phyloP scores from a whole-genome alignment of 1,140 invertebrate species.

The Neomicropteryx cornuta region DNA sequence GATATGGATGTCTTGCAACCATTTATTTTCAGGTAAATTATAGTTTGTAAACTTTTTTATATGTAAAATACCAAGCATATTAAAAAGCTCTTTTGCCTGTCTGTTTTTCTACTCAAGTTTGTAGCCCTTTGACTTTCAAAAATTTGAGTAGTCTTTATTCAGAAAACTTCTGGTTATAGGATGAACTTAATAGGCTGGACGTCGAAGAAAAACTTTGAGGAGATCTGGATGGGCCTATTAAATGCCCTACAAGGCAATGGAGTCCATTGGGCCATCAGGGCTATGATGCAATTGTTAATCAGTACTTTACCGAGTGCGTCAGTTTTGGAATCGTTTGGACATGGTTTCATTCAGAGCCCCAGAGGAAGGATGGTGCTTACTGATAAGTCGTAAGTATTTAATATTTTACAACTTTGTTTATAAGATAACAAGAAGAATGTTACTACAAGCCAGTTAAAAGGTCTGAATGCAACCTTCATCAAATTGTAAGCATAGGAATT shows the following conservation, averaged over 20 bases:
- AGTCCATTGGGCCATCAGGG: constrained; percentile 32
- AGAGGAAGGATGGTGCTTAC: constrained; percentile 4
- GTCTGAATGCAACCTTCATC: no score
- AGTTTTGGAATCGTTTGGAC: background rate
- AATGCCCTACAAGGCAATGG: constrained; percentile 57
- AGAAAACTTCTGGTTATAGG: no score
- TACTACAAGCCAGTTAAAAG: background rate
- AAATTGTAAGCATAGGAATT: no score
- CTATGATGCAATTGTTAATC: constrained; percentile 31
- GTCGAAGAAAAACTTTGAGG: constrained; percentile 78
- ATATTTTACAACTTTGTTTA: no score
- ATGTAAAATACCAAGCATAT: constrained; percentile 1
- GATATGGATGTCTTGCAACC: constrained; percentile 68
- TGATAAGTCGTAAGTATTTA: constrained; percentile 19
- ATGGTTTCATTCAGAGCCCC: constrained; percentile 14
- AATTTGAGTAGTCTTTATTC: no score
- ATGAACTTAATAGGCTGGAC: constrained; percentile 68
- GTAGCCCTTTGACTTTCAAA: no score
- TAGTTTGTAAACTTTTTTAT: constrained; percentile 3
- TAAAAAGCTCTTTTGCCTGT: constrained; percentile 9
- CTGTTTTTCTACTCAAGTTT: no score
- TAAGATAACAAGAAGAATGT: background rate
- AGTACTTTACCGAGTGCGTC: constrained; percentile 15
- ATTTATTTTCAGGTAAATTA: constrained; percentile 49
- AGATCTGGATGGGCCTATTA: constrained; percentile 84